Conservation (phyloP, 2,888 invertebrate genomes). For the Eurytoma adleriae region DNA sequence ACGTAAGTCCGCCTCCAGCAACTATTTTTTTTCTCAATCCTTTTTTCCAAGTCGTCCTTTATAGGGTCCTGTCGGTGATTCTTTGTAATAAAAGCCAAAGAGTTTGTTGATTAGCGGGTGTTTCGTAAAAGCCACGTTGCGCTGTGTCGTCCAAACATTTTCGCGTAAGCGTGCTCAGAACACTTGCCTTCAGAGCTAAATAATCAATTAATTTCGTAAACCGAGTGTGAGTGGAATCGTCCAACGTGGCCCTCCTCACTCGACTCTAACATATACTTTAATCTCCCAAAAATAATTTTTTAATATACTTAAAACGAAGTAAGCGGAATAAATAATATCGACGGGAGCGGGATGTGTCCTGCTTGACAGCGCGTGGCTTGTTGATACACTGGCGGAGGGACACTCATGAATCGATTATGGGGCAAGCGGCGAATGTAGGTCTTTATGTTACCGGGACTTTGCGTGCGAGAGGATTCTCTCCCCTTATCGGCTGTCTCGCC, state of each 20-base stretch:
- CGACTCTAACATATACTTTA: too few relatives aligned
- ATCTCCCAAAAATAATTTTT: not conserved
- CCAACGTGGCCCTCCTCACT: not conserved
- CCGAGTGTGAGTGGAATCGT: not conserved
- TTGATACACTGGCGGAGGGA: not conserved
- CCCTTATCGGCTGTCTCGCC: not conserved
- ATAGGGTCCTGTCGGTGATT: too few relatives aligned
- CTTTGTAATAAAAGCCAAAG: too few relatives aligned
- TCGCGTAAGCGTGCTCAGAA: not conserved
- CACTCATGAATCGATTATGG: conserved; percentile 42
- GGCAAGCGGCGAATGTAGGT: conserved; percentile 51
- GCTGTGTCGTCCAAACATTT: not conserved
- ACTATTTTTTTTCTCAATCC: too few relatives aligned
- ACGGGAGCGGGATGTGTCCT: too few relatives aligned
- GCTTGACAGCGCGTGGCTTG: not conserved
- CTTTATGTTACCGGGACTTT: conserved; percentile 54
- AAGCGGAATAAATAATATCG: too few relatives aligned
- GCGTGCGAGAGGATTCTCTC: not conserved
- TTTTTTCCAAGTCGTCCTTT: too few relatives aligned
- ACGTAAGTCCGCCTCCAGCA: conserved; percentile 66
- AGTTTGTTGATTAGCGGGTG: too few relatives aligned
- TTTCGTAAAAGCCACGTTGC: not conserved
- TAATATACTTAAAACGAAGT: too few relatives aligned
- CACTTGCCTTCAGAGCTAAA: too few relatives aligned
- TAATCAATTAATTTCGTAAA: too few relatives aligned